Evolutionary conservation across 2,888 invertebrate species (phyloP).

Genomic region (Erebia epiphron): DNA sequence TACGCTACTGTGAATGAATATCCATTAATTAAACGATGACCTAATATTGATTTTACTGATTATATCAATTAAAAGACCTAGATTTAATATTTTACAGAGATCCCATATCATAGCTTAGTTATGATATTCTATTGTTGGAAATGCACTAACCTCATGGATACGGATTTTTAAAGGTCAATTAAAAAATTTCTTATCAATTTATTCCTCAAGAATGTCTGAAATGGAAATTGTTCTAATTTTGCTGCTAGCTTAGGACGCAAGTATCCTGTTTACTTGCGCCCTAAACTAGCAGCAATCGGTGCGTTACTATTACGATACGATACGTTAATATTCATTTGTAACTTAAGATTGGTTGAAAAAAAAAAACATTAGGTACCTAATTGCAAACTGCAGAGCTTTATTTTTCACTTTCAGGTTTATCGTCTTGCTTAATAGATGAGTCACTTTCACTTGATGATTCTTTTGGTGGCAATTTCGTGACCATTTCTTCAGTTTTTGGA

Average conservation of each 20-base stretch:
- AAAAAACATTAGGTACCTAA: background rate
- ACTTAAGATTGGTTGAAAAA: background rate
- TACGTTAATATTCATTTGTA: background rate
- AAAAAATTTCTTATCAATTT: no score
- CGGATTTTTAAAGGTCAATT: no score
- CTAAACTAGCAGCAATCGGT: no score
- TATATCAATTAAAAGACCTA: conserved; percentile 6
- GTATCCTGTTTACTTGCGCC: no score
- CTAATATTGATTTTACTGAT: conserved; percentile 23
- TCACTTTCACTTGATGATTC: conserved; percentile 9
- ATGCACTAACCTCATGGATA: no score
- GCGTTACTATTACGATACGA: no score
- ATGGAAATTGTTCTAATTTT: no score
- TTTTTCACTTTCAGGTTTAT: background rate
- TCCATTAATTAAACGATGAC: conserved; percentile 33
- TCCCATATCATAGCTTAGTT: no score
- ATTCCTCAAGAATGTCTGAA: no score
- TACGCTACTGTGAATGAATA: conserved; percentile 49
- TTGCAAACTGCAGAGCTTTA: background rate
- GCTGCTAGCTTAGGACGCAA: no score
- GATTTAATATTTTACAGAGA: no score
- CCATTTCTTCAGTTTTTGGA: background rate
- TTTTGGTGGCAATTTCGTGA: background rate
- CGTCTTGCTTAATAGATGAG: background rate
- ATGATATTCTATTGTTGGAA: no score